Percentiles rank a stretch among this genome's conserved stretches.
Evolutionary conservation across 2,113 vertebrate species (phyloP).

Genomic region (Pristiophorus japonicus): DNA sequence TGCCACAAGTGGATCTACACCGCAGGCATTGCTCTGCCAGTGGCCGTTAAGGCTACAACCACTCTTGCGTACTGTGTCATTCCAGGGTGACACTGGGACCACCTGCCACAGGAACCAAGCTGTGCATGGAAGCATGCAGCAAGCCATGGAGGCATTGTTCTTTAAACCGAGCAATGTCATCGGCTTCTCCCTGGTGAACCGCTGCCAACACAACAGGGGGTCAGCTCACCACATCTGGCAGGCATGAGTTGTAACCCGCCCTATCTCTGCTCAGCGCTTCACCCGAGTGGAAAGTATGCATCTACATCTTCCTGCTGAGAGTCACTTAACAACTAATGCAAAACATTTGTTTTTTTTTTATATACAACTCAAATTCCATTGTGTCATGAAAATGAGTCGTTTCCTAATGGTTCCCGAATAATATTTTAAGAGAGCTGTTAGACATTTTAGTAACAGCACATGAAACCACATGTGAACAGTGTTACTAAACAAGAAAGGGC

Average conservation of each 20-base stretch:
- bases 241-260: neutral
- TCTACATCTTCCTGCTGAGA: neutral
- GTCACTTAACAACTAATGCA: neutral
- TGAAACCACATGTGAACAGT: neutral
- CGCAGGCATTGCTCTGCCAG: neutral
- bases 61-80: no score
- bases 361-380: neutral
- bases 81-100: neutral
- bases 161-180: neutral
- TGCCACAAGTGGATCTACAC: neutral
- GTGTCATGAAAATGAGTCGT: neutral
- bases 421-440: neutral
- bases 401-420: neutral
- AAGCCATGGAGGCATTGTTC: neutral
- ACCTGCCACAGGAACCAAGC: neutral
- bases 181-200: neutral
- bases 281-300: neutral
- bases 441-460: neutral
- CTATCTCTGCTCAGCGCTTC: neutral
- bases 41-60: neutral
- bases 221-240: neutral
- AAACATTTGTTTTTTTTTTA: neutral
- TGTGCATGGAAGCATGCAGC: neutral
- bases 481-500: neutral
- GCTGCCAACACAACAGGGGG: neutral